These are phyloP conservation scores for Brachynemurus nebulosus DNA, from an alignment of 2,888 invertebrate species.

Conservation along the genomic window DNA sequence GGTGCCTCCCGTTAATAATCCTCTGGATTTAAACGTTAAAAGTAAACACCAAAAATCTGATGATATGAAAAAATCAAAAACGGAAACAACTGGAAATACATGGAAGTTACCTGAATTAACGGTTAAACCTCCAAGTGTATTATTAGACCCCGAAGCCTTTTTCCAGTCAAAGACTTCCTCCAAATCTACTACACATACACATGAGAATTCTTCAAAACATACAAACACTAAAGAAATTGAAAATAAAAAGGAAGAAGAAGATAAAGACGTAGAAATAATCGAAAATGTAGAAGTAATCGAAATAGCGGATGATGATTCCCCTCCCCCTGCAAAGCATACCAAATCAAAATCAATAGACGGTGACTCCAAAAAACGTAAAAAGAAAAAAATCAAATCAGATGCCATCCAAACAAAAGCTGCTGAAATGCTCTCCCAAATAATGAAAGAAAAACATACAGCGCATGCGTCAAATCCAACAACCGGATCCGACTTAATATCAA, in stretches of 20 bases:
- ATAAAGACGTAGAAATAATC: conserved; percentile 1
- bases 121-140: not conserved
- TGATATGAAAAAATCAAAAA: not conserved
- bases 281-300: conserved; percentile 9
- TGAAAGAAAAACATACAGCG: not conserved
- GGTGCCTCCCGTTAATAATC: not conserved
- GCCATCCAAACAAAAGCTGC: not conserved
- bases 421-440: not conserved
- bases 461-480: not conserved
- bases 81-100: not conserved
- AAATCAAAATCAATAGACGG: not conserved
- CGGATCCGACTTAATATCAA: conserved; percentile 1
- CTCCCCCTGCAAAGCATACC: not conserved
- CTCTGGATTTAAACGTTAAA: not conserved
- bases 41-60: no score
- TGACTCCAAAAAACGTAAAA: not conserved
- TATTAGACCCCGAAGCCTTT: no score
- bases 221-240: no score
- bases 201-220: not conserved
- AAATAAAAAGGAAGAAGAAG: not conserved
- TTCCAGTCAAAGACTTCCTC: not conserved
- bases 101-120: not conserved
- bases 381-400: not conserved
- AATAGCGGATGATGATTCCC: conserved; percentile 8
- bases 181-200: not conserved